Base-by-base conservation (phyloP, 2,888 invertebrate genomes). In the Penaeus monodon region DNA sequence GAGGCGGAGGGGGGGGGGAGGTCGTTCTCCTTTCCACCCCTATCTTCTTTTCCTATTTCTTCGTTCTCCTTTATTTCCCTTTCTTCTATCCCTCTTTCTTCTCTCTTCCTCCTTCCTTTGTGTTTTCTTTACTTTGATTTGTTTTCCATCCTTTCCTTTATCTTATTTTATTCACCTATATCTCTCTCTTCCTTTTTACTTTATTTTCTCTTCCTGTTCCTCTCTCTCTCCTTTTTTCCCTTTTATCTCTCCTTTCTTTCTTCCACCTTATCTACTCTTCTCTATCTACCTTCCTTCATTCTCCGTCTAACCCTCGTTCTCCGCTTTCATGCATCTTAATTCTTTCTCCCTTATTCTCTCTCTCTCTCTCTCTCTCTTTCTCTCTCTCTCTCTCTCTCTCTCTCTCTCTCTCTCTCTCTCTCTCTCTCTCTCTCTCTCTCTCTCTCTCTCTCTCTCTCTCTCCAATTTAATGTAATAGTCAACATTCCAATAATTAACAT, bases 381-480 rank as follows among this genome's bases (percentile, higher is more conserved):
- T 29, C 38, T 38, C 38, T 33, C 8, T 20, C 38, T 82, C 1
- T 27, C 24, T 63, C 10, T 8, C 73, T 73, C 27, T 27, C 57
- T 82, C 82, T 63, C 24, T 73, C 73, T 20, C 27, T 82, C 70
- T 82, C 82, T 73, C 33, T 49, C 27, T 27, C 8, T 33, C 38
- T 2, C 24, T 78, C 63, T 80, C 27, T 63, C 49, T 78, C 27
- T 29, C 2, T 63, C 57, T n/a, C 78, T n/a, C n/a, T 22, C 24
- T 27, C 27, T 29, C 29, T 27, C 27, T 27, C 73, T 73, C 33
- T n/a, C 29, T 27, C 73, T 27, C 38, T 73, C 20, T 73, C 20
- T 33, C 6, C 12, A 1, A 38, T 38, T 33, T 33, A 27, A 27
- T 29, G 27, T 27, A 49, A n/a, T 78, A 17, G 8, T 44, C 0